phyloP scores from a whole-genome alignment of 2,113 vertebrate species.

The Globicephala melas region DNA sequence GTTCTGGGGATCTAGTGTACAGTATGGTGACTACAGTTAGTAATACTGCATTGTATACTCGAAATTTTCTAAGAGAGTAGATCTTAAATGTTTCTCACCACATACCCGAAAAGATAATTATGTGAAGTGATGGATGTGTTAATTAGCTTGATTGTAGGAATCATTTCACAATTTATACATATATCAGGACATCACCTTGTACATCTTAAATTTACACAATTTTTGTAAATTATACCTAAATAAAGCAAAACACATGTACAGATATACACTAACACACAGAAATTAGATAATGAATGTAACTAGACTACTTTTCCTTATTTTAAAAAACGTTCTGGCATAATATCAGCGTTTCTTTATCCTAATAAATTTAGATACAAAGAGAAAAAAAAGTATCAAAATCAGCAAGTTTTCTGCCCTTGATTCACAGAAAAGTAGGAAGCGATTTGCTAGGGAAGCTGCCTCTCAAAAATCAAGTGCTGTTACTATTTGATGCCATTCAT shows the following conservation, averaged over 20 bases:
- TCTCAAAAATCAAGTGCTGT: not conserved
- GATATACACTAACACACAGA: not conserved
- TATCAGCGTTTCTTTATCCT: not conserved
- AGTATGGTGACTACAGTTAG: not conserved
- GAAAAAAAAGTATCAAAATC: not conserved
- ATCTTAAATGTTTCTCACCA: not conserved
- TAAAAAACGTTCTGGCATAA: not conserved
- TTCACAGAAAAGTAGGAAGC: not conserved
- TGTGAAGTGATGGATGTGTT: not conserved
- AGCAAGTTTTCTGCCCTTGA: not conserved
- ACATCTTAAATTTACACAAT: not conserved
- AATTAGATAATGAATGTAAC: not conserved
- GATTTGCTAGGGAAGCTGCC: not conserved
- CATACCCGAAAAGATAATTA: not conserved
- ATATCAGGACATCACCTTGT: not conserved
- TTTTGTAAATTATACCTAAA: not conserved
- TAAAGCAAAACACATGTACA: not conserved
- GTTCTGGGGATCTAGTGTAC: not conserved
- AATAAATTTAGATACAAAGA: not conserved
- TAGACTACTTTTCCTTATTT: not conserved
- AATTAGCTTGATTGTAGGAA: not conserved
- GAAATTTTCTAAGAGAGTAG: not conserved
- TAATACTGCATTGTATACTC: not conserved
- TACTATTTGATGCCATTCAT: not conserved
- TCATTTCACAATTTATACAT: not conserved